These are phyloP conservation scores for Pyrgus malvae DNA, from an alignment of 2,888 invertebrate genomes.

Conservation along the genomic window DNA sequence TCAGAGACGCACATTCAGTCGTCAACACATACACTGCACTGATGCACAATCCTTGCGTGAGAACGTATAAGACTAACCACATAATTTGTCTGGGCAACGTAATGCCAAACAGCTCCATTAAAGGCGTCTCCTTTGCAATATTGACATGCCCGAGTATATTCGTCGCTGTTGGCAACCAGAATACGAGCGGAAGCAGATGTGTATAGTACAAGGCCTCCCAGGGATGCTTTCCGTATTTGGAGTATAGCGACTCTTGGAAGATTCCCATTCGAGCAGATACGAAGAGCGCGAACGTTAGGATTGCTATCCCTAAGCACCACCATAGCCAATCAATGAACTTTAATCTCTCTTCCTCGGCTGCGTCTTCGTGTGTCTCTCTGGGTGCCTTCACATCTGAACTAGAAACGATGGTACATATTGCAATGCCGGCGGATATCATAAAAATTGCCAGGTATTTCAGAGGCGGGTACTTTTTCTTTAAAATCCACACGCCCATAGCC, in stretches of 20 bases:
- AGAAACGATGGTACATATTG: constrained; percentile 94
- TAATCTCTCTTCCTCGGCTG: constrained; percentile 61
- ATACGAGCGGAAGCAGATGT: constrained; percentile 95
- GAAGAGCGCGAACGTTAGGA: constrained; percentile 93
- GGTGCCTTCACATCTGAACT: constrained; percentile 85
- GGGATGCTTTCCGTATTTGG: constrained; percentile 94
- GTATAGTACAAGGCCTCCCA: constrained; percentile 93
- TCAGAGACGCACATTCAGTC: constrained; percentile 95
- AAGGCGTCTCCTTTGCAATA: constrained; percentile 86
- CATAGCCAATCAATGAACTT: constrained; percentile 79
- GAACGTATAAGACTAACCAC: constrained; percentile 89
- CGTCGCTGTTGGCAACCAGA: constrained; percentile 89
- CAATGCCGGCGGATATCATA: constrained; percentile 96
- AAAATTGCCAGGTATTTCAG: constrained; percentile 95
- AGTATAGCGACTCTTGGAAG: constrained; percentile 94
- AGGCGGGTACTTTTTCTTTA: constrained; percentile 90
- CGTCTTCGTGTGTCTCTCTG: constrained; percentile 66
- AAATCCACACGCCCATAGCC: constrained; percentile 95
- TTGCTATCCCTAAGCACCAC: constrained; percentile 87
- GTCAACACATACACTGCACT: constrained; percentile 97
- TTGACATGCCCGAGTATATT: constrained; percentile 90
- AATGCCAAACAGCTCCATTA: constrained; percentile 83
- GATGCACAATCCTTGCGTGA: constrained; percentile 96
- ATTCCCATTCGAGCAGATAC: constrained; percentile 97
- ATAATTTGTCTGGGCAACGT: constrained; percentile 88